These are phyloP conservation scores for Acanthurus tractus DNA, from an alignment of 2,797 vertebrate species.

Conservation along the genomic window DNA sequence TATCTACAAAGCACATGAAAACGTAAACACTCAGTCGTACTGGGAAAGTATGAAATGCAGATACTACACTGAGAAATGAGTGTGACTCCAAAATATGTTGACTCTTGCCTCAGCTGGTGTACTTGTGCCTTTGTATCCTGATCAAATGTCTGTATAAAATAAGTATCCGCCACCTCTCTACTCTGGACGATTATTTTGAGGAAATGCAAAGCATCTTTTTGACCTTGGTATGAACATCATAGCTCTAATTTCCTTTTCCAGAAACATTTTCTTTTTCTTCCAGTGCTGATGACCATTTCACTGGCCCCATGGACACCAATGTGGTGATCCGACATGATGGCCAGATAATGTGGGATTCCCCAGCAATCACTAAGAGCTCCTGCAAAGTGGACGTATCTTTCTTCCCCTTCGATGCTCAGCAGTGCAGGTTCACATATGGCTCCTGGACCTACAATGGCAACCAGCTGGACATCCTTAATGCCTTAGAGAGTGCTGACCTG, in stretches of 20 bases:
- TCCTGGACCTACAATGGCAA: constrained; percentile 96
- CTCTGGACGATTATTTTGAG: background rate
- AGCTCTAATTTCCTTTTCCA: constrained; percentile 2
- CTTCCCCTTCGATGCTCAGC: constrained; percentile 94
- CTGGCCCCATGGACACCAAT: constrained; percentile 91
- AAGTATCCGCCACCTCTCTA: background rate
- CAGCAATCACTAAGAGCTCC: constrained; percentile 94
- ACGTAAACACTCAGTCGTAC: background rate
- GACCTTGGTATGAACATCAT: background rate
- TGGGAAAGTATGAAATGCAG: constrained; percentile 60
- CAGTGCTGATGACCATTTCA: constrained; percentile 91
- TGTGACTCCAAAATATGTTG: constrained; percentile 31
- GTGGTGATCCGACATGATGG: constrained; percentile 92
- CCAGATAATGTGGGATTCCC: constrained; percentile 91
- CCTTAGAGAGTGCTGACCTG: constrained; percentile 86
- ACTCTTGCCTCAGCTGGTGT: constrained; percentile 50
- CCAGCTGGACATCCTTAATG: constrained; percentile 91
- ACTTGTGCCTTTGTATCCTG: constrained; percentile 64
- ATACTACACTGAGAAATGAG: constrained; percentile 51
- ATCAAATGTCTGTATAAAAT: constrained; percentile 12
- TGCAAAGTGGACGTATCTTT: constrained; percentile 94
- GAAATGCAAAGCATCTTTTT: background rate
- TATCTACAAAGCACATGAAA: background rate
- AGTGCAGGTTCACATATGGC: constrained; percentile 92
- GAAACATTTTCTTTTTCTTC: constrained; percentile 50